These are phyloP conservation scores for Athripsodes cinereus DNA, from an alignment of 2,888 invertebrate species.

Conservation along the genomic window DNA sequence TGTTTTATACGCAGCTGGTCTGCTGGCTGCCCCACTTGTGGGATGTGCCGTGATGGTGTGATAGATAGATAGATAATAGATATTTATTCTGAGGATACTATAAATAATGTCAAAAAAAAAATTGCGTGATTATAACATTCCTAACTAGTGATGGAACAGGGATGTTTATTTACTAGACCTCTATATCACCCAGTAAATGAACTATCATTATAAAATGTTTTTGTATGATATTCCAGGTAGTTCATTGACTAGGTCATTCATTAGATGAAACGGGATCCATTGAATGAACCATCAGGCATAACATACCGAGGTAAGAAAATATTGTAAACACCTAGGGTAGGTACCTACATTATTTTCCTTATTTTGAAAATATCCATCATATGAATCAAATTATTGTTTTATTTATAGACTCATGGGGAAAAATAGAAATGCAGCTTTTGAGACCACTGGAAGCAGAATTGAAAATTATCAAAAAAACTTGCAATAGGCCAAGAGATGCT, in stretches of 20 bases:
- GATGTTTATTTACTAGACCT: constrained; percentile 4
- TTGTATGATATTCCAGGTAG: no score
- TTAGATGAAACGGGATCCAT: background rate
- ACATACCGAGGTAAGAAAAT: background rate
- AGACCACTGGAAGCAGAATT: background rate
- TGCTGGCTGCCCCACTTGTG: no score
- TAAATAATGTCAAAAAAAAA: background rate
- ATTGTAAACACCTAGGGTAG: no score
- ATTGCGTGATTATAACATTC: background rate
- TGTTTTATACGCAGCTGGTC: no score
- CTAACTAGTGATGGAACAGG: background rate
- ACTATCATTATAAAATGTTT: constrained; percentile 2
- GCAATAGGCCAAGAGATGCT: constrained; percentile 3
- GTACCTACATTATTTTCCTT: no score
- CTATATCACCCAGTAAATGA: constrained; percentile 3
- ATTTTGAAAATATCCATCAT: no score
- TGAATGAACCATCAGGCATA: constrained; percentile 4
- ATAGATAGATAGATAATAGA: no score
- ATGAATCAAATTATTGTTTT: no score
- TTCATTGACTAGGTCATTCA: background rate
- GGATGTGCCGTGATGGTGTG: no score
- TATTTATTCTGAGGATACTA: no score
- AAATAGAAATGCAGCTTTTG: background rate
- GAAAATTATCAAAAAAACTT: constrained; percentile 4
- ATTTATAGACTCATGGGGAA: constrained; percentile 1